Evolutionary conservation across 2,113 vertebrate species (phyloP), one percentile per base, ranked within the genome.

Genomic region (Muntiacus muntjak): DNA sequence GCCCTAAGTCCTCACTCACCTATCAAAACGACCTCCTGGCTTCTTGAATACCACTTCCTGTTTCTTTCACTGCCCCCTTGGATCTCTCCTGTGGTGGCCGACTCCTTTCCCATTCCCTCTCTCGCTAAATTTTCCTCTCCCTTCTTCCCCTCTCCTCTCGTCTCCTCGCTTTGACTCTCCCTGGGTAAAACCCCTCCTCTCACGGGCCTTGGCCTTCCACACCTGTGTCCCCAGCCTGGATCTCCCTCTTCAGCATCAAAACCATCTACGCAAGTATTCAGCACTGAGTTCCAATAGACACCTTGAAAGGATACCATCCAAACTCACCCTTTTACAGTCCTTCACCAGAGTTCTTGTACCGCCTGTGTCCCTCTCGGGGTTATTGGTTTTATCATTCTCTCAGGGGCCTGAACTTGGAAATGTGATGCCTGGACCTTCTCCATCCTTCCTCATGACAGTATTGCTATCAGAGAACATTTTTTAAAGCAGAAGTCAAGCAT

Each of bases 31-130:
- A 28, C 13, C 28, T 8, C 23, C 45, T 21, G 45, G 36, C 62
- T 47, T 62, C 91, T 36, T 36, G 54, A 64, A 25, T 11, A 36
- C 15, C 7, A 17, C 1, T 30, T 45, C 5, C 19, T 11, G 11
- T 17, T 45, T 11, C 47, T 26, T 7, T 26, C 6, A 21, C 28
- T n/a, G 45, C 1, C 8, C 6, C 16, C 16, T 33, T 5, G 15
- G 23, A 9, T 1, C 9, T 40, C 25, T 47, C 36, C 40, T 40
- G 5, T 0, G 1, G 28, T 2, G 76, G 45, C 60, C 0, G 12
- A 25, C 30, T 40, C 28, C 45, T 62, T 55, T 17, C 33, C 45
- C 12, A 3, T 8, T 28, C 13, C 2, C 36, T 3, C 4, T 1
- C 26, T 36, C 26, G 1, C 10, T 60, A 7, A 16, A 21, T 33